These are phyloP conservation scores for Lepus oiostolus DNA, from an alignment of 2,797 vertebrate species.

Conservation along the genomic window DNA sequence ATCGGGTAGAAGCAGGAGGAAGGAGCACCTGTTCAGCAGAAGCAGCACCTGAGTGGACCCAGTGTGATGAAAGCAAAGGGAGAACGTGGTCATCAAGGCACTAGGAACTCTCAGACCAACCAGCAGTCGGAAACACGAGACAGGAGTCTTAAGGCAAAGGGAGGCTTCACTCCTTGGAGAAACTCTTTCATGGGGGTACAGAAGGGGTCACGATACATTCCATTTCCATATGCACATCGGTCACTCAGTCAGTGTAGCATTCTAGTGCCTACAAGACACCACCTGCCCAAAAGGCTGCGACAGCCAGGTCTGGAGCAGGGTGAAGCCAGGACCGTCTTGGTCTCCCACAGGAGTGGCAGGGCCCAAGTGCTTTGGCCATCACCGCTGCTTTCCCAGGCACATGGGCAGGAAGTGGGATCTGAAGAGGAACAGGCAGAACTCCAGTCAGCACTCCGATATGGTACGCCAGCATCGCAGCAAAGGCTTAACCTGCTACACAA, in stretches of 20 bases:
- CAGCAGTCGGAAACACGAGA: neutral
- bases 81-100: neutral
- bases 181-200: neutral
- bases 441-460: no score
- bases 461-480: no score
- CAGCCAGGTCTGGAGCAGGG: no score
- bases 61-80: constrained; percentile 11
- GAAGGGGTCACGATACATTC: neutral
- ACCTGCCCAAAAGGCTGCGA: no score
- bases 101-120: neutral
- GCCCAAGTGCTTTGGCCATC: no score
- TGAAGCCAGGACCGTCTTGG: no score
- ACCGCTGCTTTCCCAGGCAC: no score
- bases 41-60: neutral
- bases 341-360: no score
- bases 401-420: no score
- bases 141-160: neutral
- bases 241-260: neutral
- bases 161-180: neutral
- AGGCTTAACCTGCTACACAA: no score
- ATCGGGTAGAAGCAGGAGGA: neutral
- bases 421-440: no score
- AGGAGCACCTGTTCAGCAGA: neutral
- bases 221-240: neutral
- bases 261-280: neutral